Base-by-base conservation (phyloP, 2,797 vertebrate species). In the Onychomys torridus region DNA sequence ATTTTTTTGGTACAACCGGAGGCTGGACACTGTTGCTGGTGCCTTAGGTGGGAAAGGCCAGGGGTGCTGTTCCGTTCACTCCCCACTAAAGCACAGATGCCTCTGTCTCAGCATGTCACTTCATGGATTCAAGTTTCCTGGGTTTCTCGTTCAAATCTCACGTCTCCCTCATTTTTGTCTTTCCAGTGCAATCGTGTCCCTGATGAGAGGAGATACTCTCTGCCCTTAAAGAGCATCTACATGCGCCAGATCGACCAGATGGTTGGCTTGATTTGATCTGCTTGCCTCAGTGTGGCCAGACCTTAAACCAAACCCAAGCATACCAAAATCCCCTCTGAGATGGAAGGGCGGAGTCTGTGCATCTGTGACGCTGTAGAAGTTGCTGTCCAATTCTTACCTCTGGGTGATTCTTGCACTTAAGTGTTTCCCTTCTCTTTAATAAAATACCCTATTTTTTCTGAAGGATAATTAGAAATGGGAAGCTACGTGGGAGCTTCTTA, bases 161-260 rank as follows among this genome's bases (percentile, higher is more conserved):
- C 16, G 3, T 32, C 4, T 40, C 49, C 49, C 25, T 67, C 7
- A 0, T 0, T 85, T 16, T 94, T 97, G 81, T 76, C 37, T 96
- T 96, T 1, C 7, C 97, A 99, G 99, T 99, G 99, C 98, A 99
- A 99, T 98, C 98, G 99, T 96, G 99, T 99, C 97, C 99, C 99
- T 1, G 99, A 99, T 1, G 99, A 99, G 98, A 99, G 99, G 46
- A 99, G 99, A 2, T 99, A 99, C 76, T 97, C 99, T 19, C 98
- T 99, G 94, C 99, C 99, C 0, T 94, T 99, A 95, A 99, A 99
- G 98, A 99, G 99, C 59, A 97, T 99, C 98, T 99, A 99, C 99
- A 99, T 99, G 99, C 99, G 99, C 34, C 99, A 99, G 99, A 99
- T 99, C 0, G 99, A 99, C 98, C 99, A 99, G 83, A 99, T 99